A percentile compares a stretch with the other conserved stretches of the same genome.
Evolutionary conservation across 2,797 vertebrate genomes (phyloP).

Genomic region (Scleropages formosus): DNA sequence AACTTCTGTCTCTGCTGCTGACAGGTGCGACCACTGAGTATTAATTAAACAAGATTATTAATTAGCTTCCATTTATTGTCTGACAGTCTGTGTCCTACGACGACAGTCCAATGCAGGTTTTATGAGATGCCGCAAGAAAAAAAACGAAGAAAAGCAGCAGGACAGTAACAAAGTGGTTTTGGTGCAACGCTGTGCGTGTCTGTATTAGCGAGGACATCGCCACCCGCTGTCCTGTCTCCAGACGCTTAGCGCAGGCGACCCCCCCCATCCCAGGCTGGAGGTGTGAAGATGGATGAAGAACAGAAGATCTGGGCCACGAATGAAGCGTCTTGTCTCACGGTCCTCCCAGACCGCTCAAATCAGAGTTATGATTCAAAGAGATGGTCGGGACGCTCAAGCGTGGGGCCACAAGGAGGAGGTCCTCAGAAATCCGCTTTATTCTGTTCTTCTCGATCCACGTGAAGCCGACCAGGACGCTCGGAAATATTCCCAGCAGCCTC

Average conservation of each 20-base stretch:
- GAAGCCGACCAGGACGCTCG: background rate
- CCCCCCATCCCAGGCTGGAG: slow-evolving; percentile 30
- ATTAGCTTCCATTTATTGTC: background rate
- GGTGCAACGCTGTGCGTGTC: slow-evolving; percentile 44
- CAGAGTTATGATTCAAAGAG: slow-evolving; percentile 39
- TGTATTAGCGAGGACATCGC: slow-evolving; percentile 57
- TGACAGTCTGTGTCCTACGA: slow-evolving; percentile 11
- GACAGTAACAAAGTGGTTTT: slow-evolving; percentile 31
- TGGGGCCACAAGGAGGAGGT: slow-evolving; percentile 26
- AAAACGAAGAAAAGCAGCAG: slow-evolving; percentile 31
- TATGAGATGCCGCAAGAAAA: slow-evolving; percentile 34
- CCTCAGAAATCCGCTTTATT: background rate
- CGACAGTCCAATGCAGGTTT: background rate
- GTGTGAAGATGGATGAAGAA: slow-evolving; percentile 34
- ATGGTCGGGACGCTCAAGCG: slow-evolving; percentile 36
- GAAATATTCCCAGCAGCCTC: too few species aligned
- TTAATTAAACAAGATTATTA: background rate
- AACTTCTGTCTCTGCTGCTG: too few species aligned
- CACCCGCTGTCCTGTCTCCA: slow-evolving; percentile 25
- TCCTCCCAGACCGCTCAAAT: slow-evolving; percentile 36
- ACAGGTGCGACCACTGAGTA: background rate
- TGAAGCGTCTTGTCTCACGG: slow-evolving; percentile 36
- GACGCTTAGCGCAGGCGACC: slow-evolving; percentile 35
- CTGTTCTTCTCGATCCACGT: background rate
- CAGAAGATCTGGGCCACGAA: slow-evolving; percentile 40